Conservation (phyloP, 2,888 invertebrate genomes). For the Melinopterus prodromus region DNA sequence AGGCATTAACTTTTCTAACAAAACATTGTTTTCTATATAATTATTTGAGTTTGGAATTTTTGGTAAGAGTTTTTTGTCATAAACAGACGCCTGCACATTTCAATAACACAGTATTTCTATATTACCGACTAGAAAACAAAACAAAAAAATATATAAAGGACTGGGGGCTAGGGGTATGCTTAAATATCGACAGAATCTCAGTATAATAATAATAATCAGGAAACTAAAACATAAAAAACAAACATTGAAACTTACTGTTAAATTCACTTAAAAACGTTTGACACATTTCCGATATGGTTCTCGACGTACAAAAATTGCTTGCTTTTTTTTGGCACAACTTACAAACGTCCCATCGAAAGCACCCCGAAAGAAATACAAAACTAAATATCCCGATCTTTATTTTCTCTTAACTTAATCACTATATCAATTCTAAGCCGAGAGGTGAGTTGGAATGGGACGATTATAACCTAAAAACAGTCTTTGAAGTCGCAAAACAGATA, state of each 20-base stretch:
- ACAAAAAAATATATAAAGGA: not conserved
- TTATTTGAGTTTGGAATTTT: not conserved
- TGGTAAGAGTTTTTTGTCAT: not conserved
- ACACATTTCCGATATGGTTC: not conserved
- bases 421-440: not conserved
- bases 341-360: not conserved
- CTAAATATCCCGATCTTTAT: no score
- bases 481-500: not conserved
- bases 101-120: not conserved
- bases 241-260: not conserved
- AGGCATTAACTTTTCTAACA: no score
- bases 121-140: slow-evolving; percentile 4
- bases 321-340: not conserved
- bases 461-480: not conserved
- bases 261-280: not conserved
- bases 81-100: not conserved
- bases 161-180: not conserved
- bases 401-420: not conserved
- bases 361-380: no score
- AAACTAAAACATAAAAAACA: not conserved
- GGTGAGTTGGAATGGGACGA: not conserved
- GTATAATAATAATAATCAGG: not conserved
- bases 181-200: not conserved
- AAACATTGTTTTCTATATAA: no score
- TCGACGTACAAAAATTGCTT: not conserved